phyloP scores from a whole-genome alignment of 2,888 invertebrate species.

The Calameuta idolon region DNA sequence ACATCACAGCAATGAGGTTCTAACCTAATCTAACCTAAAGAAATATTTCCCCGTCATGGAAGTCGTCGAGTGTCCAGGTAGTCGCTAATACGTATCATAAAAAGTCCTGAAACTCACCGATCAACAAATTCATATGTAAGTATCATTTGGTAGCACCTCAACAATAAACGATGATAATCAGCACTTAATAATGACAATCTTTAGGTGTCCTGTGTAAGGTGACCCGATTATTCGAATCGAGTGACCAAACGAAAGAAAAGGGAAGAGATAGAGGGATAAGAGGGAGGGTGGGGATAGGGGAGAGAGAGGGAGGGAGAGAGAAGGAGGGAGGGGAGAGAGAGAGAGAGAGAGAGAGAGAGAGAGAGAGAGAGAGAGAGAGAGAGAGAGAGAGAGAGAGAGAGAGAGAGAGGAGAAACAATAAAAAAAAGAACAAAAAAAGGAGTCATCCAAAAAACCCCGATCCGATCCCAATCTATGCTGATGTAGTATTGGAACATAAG shows the following conservation, averaged over 20 bases:
- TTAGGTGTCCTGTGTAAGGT: background rate
- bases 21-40: too few species aligned
- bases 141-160: background rate
- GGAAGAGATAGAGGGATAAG: background rate
- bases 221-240: conserved; percentile 38
- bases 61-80: too few species aligned
- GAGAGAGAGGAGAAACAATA: background rate
- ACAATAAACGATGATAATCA: background rate
- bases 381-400: too few species aligned
- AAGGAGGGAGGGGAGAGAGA: too few species aligned
- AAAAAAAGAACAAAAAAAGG: conserved; percentile 31
- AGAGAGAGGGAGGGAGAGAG: too few species aligned
- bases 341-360: too few species aligned
- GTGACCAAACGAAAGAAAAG: conserved; percentile 21
- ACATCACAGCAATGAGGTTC: too few species aligned
- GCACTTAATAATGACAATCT: background rate
- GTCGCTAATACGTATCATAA: too few species aligned
- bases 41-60: too few species aligned
- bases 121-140: background rate
- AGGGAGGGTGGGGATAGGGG: too few species aligned
- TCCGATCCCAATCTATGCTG: conserved; percentile 53
- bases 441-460: conserved; percentile 42
- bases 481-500: conserved; percentile 47
- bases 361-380: too few species aligned
- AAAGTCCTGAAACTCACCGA: too few species aligned